Evolutionary conservation across 2,797 vertebrate species (phyloP), one percentile per base, ranked within the genome.

Genomic region (Carcharodon carcharias): DNA sequence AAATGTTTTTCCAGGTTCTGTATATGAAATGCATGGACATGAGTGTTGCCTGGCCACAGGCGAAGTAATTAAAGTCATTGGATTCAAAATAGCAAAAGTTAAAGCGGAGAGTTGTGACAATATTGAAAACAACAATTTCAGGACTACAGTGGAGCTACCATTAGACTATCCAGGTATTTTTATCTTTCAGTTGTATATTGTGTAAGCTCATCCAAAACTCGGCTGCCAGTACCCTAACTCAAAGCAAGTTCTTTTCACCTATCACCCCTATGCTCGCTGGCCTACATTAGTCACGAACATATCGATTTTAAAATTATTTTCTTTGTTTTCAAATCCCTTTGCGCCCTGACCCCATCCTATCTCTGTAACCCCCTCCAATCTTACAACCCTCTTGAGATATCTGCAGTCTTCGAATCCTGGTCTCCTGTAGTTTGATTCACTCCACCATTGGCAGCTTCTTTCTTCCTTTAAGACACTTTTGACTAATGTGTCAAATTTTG

Each of bases 1-100:
- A 77, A 73, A 54, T 77, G 50, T 77, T 96, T 96, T 97, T 95
- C 8, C 91, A 98, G 98, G 97, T 3, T 98, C 98, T 28, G 67
- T 98, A 96, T 98, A 98, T 97, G 98, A 98, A 97, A 98, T 97
- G 97, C 98, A 97, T 97, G 98, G 98, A 97, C 98, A 98, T 96
- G 98, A 98, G 97, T 98, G 98, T 96, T 98, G 97, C 96, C 97
- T 99, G 91, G 97, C 98, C 96, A 98, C 98, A 5, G 98, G 98
- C 97, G 98, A 99, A 96, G 96, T 99, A 95, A 98, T 99, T 97
- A 98, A 99, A 98, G 96, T 99, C 96, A 98, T 97, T 96, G 98
- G 97, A 35, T 97, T 98, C 97, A 98, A 98, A 97, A 97, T 98
- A 97, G 98, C 97, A 96, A 98, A 98, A 96, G 97, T 98, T 71